These are phyloP conservation scores for Holcopasites calliopsidis DNA, from an alignment of 1,140 invertebrate species.

Conservation along the genomic window DNA sequence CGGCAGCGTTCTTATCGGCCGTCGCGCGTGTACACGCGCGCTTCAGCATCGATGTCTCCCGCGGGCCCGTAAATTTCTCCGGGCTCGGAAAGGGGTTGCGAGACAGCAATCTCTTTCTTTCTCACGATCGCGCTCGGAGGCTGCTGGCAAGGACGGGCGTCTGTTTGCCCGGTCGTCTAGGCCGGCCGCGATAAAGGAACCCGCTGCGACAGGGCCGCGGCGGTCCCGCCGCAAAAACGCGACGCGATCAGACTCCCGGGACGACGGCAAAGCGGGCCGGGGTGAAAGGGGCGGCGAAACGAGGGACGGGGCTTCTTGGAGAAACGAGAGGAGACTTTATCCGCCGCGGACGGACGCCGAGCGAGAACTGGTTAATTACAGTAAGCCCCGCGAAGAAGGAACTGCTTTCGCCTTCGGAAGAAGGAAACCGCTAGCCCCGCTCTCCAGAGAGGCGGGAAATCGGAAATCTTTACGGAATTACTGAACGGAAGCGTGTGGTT, in stretches of 20 bases:
- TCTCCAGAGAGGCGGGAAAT: too few relatives aligned
- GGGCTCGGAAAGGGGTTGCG: slow-evolving; percentile 18
- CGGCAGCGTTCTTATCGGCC: slow-evolving; percentile 65
- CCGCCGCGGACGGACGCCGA: slow-evolving; percentile 53
- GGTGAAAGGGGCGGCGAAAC: slow-evolving; percentile 24
- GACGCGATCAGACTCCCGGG: not conserved
- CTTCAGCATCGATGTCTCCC: slow-evolving; percentile 53
- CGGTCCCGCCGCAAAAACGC: slow-evolving; percentile 56
- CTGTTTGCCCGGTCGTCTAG: slow-evolving; percentile 62
- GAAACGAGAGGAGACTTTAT: slow-evolving; percentile 66
- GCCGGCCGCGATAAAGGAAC: slow-evolving; percentile 64
- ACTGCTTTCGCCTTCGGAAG: too few relatives aligned
- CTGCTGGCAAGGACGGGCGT: too few relatives aligned
- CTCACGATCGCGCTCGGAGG: too few relatives aligned
- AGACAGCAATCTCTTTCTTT: too few relatives aligned
- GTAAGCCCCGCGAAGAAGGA: too few relatives aligned
- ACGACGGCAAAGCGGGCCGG: too few relatives aligned
- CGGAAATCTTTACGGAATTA: too few relatives aligned
- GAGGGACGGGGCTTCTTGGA: slow-evolving; percentile 61
- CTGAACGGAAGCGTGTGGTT: too few relatives aligned
- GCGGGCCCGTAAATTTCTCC: slow-evolving; percentile 65
- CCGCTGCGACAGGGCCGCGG: slow-evolving; percentile 51
- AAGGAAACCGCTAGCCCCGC: too few relatives aligned
- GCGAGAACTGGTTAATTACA: too few relatives aligned
- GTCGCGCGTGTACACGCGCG: slow-evolving; percentile 37